Evolutionary conservation across 2,797 vertebrate genomes (phyloP).

Genomic region (Alfaro cultratus): DNA sequence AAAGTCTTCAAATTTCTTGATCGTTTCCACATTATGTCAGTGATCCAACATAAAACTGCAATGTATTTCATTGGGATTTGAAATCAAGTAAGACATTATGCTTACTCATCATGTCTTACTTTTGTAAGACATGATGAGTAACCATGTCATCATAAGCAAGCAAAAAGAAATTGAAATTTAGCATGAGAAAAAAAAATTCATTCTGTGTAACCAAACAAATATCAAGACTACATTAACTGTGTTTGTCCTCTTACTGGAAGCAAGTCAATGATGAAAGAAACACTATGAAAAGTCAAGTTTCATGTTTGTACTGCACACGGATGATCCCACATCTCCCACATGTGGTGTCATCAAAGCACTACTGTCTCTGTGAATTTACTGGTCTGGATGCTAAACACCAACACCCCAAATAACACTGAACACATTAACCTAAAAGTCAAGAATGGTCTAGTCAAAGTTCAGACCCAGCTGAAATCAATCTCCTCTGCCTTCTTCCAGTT

Average conservation of each 20-base stretch:
- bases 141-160: too few relatives aligned
- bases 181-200: not conserved
- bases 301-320: not conserved
- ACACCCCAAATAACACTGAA: not conserved
- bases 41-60: not conserved
- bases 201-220: not conserved
- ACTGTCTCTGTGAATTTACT: not conserved
- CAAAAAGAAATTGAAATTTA: not conserved
- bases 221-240: not conserved
- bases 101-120: too few relatives aligned
- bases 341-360: not conserved
- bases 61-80: not conserved
- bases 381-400: not conserved
- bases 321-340: not conserved
- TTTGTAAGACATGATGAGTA: too few relatives aligned
- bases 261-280: not conserved
- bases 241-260: not conserved
- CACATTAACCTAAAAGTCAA: too few relatives aligned
- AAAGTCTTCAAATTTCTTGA: not conserved
- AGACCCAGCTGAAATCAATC: not conserved
- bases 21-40: not conserved
- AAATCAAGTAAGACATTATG: too few relatives aligned
- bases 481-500: too few relatives aligned
- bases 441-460: not conserved
- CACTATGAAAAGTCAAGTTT: not conserved